Conservation (phyloP, 2,888 invertebrate genomes). For the Pristionchus japonicus region DNA sequence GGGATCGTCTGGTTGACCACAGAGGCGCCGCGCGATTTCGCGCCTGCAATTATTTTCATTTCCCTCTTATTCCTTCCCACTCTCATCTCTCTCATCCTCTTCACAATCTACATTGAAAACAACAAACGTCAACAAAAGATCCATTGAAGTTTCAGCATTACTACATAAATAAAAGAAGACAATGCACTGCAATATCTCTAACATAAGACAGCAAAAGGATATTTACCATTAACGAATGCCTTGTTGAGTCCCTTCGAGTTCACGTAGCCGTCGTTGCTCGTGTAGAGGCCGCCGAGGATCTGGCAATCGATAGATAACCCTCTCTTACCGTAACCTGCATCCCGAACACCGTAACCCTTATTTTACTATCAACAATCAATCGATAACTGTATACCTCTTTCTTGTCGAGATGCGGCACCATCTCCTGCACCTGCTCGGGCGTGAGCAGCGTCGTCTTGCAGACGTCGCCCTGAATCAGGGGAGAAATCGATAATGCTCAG, state of each 20-base stretch:
- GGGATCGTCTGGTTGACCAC: constrained; percentile 70
- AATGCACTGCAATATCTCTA: neutral
- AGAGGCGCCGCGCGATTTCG: constrained; percentile 75
- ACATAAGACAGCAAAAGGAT: constrained; percentile 76
- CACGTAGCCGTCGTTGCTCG: constrained; percentile 77
- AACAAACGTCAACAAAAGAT: no score
- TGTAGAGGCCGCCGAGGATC: constrained; percentile 77
- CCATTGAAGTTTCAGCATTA: neutral
- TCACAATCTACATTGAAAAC: no score
- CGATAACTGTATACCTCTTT: constrained; percentile 69
- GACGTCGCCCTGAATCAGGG: constrained; percentile 59
- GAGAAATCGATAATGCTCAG: neutral
- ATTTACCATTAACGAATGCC: constrained; percentile 60
- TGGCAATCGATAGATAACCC: constrained; percentile 53
- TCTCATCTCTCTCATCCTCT: no score
- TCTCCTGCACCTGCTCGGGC: constrained; percentile 75
- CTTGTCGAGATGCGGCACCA: constrained; percentile 76
- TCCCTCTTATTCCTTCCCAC: neutral
- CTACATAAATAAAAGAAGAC: neutral
- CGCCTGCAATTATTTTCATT: constrained; percentile 69
- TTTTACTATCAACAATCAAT: neutral
- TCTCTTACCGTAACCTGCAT: neutral
- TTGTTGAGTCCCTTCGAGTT: constrained; percentile 77
- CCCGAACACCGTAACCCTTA: neutral
- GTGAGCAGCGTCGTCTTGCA: constrained; percentile 62